Percentiles rank a stretch among this genome's conserved stretches.
Conservation (phyloP, 2,888 invertebrate genomes). For the Callyntrura sp. region DNA sequence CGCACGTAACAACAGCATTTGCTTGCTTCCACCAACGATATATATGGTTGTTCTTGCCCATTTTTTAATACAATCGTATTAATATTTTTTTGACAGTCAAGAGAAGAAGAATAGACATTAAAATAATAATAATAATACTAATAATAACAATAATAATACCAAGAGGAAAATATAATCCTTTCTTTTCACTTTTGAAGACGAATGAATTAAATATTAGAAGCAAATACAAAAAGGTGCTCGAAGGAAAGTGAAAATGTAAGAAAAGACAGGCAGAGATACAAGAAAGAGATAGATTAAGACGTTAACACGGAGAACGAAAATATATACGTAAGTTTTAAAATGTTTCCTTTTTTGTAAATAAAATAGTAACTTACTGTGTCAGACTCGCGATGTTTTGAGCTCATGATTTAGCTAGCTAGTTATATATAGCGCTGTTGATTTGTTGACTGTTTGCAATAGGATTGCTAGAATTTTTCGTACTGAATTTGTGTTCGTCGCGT, state of each 20-base stretch:
- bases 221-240: not conserved
- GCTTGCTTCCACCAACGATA: conserved; percentile 11
- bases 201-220: conserved; percentile 45
- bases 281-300: conserved; percentile 10
- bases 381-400: conserved; percentile 83
- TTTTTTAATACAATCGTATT: conserved; percentile 10
- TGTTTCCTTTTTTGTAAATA: conserved; percentile 28
- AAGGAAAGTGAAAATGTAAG: conserved; percentile 57
- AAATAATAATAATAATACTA: not conserved
- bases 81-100: not conserved
- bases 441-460: conserved; percentile 10
- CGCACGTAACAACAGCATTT: conserved; percentile 41
- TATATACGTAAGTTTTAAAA: not conserved
- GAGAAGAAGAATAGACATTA: conserved; percentile 20
- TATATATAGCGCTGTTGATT: conserved; percentile 44
- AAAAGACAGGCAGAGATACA: not conserved
- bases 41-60: conserved; percentile 35
- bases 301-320: conserved; percentile 3
- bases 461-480: not conserved
- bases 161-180: not conserved
- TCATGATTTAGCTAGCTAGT: conserved; percentile 75
- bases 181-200: not conserved
- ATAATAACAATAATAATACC: not conserved
- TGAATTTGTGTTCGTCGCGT: conserved; percentile 3
- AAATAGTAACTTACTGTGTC: conserved; percentile 81